Base-by-base conservation (phyloP, 2,113 vertebrate genomes). In the Carassius auratus region DNA sequence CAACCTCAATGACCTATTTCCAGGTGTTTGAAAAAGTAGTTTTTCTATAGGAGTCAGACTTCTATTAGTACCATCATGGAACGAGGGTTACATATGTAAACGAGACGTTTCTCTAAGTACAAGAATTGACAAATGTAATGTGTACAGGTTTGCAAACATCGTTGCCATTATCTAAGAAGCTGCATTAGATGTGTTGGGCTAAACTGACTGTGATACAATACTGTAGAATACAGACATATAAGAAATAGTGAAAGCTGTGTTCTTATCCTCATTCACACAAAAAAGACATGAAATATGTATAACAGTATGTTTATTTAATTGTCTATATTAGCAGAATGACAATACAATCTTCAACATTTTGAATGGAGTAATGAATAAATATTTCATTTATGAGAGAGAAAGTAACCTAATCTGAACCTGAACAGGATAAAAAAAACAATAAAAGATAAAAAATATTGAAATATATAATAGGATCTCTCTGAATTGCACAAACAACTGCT, bases 401-500 rank as follows among this genome's bases (percentile, higher is more conserved):
- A 12, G 42, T 42, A 21, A 19, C 48, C 23, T 48, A 6, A 33
- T 66, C 78, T 61, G 42, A 30, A 74, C 42, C 36, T 42, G n/a
- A 85, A 75, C 8, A 64, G 19, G 2, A n/a, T 61, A 48, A 57
- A 55, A n/a, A n/a, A 5, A 38, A 4, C 3, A 38, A 38, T 38
- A 38, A 38, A 86, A 75, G 48, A 15, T 33, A 55, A 23, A 38
- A 26, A 36, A 79, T 52, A 52, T 52, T 52, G 14, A 45, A 10
- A 23, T 75, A 76, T 9, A 45, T 45, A 10, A 45, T 2, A 45
- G 42, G 9, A 45, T 38, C 2, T 50, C 8, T 59, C 42, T 23
- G 12, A 76, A n/a, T 78, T 33, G 45, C n/a, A 59, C 79, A 81
- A 68, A 81, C 36, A 66, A 66, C 8, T 76, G 33, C 33, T 30